These are phyloP conservation scores for Bostrychus sinensis DNA, from an alignment of 2,113 vertebrate species.

Conservation along the genomic window DNA sequence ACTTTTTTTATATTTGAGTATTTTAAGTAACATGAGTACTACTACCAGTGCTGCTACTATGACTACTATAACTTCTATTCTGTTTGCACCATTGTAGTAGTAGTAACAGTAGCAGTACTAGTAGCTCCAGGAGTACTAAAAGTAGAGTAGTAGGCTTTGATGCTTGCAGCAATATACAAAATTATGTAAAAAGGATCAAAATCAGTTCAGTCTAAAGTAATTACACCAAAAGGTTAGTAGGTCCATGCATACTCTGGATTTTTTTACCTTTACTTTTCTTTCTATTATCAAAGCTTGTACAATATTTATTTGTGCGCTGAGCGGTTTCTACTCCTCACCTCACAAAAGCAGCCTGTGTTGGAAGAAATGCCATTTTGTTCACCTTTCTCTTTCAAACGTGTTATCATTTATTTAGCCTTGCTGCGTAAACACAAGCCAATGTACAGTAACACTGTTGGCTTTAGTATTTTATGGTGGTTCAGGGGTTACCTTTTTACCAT, in stretches of 20 bases:
- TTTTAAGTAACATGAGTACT: too few species aligned
- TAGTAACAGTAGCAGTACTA: not conserved
- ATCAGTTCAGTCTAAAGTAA: not conserved
- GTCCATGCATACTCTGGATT: not conserved
- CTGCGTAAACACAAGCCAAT: constrained; percentile 13
- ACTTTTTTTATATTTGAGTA: too few species aligned
- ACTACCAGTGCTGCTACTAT: not conserved
- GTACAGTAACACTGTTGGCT: constrained; percentile 13
- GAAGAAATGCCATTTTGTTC: constrained; percentile 19
- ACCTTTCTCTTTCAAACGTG: constrained; percentile 5
- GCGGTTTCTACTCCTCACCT: constrained; percentile 23
- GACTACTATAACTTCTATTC: not conserved
- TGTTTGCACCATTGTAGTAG: too few species aligned
- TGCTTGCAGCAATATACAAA: too few species aligned
- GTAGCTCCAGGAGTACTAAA: not conserved
- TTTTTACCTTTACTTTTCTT: not conserved
- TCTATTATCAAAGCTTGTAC: constrained; percentile 11
- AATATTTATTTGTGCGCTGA: constrained; percentile 30
- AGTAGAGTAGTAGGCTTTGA: too few species aligned
- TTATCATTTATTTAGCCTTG: not conserved
- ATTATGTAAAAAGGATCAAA: constrained; percentile 3
- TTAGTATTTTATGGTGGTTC: not conserved
- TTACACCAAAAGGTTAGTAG: constrained; percentile 5
- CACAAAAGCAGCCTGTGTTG: constrained; percentile 14
- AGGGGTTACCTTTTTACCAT: not conserved